A percentile compares a stretch with the other conserved stretches of the same genome.
Conservation (phyloP, 2,797 vertebrate genomes). For the Coluber constrictor region DNA sequence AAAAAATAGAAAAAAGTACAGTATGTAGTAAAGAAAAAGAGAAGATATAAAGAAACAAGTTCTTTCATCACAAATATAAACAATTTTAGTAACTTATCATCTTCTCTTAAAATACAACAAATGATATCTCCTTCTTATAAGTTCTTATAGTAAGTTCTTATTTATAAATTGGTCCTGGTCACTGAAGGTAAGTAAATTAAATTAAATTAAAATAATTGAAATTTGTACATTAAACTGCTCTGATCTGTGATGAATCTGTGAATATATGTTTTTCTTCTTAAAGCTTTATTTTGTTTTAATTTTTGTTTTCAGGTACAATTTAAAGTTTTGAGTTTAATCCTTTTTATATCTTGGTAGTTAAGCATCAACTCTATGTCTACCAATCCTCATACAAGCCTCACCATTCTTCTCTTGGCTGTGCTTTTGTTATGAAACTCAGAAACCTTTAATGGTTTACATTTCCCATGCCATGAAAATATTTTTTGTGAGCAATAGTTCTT, state of each 20-base stretch:
- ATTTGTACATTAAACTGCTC: not conserved
- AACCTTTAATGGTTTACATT: not conserved
- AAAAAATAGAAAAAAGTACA: not conserved
- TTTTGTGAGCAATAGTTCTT: not conserved
- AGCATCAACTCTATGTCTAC: not conserved
- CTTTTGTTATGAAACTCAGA: not conserved
- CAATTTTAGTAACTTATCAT: not conserved
- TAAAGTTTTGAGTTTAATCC: not conserved
- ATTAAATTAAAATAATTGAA: not conserved
- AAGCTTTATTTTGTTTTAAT: not conserved
- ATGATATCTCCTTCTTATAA: not conserved
- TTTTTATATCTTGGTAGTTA: not conserved
- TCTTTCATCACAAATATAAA: not conserved
- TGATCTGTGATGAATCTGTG: not conserved
- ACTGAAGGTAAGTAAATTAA: not conserved
- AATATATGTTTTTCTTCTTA: not conserved
- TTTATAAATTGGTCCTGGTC: not conserved
- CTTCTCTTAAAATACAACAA: not conserved
- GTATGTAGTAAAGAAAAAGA: not conserved
- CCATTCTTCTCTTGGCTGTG: not conserved
- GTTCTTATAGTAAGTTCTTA: too few species aligned
- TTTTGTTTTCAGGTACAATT: not conserved
- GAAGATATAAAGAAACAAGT: not conserved
- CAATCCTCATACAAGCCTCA: not conserved
- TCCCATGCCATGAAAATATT: not conserved